Evolutionary conservation across 2,113 vertebrate genomes (phyloP).

Genomic region (Ellobius talpinus): DNA sequence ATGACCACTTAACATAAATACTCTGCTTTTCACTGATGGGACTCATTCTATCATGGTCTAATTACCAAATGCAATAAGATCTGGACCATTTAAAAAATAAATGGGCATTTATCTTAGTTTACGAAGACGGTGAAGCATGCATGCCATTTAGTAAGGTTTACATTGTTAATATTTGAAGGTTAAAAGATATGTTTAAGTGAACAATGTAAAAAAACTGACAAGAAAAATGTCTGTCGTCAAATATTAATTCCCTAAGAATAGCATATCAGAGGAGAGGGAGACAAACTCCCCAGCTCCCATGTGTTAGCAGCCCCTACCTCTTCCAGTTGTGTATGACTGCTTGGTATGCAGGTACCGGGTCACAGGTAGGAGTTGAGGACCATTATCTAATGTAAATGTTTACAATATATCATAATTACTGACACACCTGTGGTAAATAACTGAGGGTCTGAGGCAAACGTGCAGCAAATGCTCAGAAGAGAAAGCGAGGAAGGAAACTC

Average conservation of each 20-base stretch:
- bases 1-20: conserved; percentile 15
- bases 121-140: conserved; percentile 23
- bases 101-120: conserved; percentile 42
- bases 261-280: neutral
- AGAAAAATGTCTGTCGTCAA: neutral
- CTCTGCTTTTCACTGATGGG: neutral
- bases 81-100: conserved; percentile 68
- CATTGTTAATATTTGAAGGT: conserved; percentile 40
- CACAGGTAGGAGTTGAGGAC: conserved; percentile 67
- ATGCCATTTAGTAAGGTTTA: neutral
- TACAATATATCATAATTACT: conserved; percentile 78
- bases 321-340: conserved; percentile 53
- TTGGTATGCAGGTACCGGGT: conserved; percentile 52
- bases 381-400: conserved; percentile 72
- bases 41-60: conserved; percentile 53
- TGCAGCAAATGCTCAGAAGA: conserved; percentile 51
- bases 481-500: conserved; percentile 52
- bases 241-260: conserved; percentile 5
- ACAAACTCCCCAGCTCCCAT: neutral
- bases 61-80: conserved; percentile 58
- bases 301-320: conserved; percentile 28
- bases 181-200: neutral
- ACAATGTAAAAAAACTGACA: conserved; percentile 2
- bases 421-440: conserved; percentile 76
- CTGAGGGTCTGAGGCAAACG: conserved; percentile 46